A percentile compares a stretch with the other conserved stretches of the same genome.
Evolutionary conservation across 2,888 invertebrate genomes (phyloP).

Genomic region (Myopa tessellatipennis): DNA sequence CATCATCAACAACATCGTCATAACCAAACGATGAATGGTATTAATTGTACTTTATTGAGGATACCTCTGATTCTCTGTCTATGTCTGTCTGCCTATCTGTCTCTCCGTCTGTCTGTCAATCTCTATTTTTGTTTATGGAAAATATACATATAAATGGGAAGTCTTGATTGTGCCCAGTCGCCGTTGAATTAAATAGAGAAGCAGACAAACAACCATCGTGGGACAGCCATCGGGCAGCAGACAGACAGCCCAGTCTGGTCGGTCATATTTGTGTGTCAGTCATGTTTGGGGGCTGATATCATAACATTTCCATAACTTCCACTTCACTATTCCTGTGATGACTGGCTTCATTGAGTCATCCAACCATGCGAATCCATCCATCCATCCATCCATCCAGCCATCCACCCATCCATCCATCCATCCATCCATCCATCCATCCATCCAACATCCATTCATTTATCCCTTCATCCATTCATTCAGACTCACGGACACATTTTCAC

Average conservation of each 20-base stretch:
- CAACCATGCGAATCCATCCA: no score
- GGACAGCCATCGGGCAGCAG: conserved; percentile 44
- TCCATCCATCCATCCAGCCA: neutral
- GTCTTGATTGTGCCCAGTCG: conserved; percentile 47
- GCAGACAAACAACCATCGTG: conserved; percentile 19
- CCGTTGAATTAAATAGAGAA: neutral
- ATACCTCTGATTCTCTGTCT: neutral
- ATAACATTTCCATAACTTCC: neutral
- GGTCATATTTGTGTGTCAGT: neutral
- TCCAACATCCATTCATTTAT: neutral
- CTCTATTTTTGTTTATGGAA: neutral
- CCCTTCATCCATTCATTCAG: conserved; percentile 40
- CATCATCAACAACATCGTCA: conserved; percentile 11
- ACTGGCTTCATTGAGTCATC: neutral
- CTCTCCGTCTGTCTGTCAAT: neutral
- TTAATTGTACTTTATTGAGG: neutral
- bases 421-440: no score
- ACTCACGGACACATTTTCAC: conserved; percentile 49
- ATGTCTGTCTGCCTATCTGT: neutral
- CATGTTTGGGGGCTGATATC: neutral
- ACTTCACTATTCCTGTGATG: neutral
- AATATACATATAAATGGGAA: conserved; percentile 50
- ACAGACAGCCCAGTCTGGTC: conserved; percentile 29
- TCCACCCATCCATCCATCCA: conserved; percentile 43
- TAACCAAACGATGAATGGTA: neutral